Evolutionary conservation across 2,113 vertebrate genomes (phyloP).

Genomic region (Malurus cyaneus): DNA sequence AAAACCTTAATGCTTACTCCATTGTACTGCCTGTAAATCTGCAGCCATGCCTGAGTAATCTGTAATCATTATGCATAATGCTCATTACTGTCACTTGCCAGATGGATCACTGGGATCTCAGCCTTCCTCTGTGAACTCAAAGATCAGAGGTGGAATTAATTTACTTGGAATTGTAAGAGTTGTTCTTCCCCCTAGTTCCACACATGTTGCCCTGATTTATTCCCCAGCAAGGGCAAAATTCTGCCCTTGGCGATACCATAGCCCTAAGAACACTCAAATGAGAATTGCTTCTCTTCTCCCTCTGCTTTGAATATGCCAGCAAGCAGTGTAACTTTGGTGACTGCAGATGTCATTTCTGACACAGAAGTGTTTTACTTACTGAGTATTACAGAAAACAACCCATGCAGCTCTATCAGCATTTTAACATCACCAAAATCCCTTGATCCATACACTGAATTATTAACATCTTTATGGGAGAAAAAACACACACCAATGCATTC

Average conservation of each 20-base stretch:
- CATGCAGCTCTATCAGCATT: neutral
- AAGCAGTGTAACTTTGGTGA: neutral
- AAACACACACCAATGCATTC: neutral
- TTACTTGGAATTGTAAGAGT: neutral
- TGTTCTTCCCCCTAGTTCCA: neutral
- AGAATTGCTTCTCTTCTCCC: neutral
- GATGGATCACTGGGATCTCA: conserved; percentile 14
- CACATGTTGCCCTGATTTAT: neutral
- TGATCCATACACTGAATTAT: neutral
- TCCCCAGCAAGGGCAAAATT: neutral
- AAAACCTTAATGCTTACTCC: neutral
- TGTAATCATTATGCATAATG: neutral
- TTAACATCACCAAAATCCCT: neutral
- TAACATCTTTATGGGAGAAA: neutral
- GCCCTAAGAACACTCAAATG: neutral
- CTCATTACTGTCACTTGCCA: conserved; percentile 19
- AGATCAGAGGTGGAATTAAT: conserved; percentile 26
- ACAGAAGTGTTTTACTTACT: neutral
- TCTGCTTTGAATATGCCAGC: neutral
- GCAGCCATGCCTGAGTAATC: neutral
- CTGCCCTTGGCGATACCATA: neutral
- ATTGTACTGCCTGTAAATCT: neutral
- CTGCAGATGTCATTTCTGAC: neutral
- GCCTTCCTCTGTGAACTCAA: neutral
- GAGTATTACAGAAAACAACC: neutral